Conservation (phyloP, 2,888 invertebrate species). For the Ophioninae sp. region DNA sequence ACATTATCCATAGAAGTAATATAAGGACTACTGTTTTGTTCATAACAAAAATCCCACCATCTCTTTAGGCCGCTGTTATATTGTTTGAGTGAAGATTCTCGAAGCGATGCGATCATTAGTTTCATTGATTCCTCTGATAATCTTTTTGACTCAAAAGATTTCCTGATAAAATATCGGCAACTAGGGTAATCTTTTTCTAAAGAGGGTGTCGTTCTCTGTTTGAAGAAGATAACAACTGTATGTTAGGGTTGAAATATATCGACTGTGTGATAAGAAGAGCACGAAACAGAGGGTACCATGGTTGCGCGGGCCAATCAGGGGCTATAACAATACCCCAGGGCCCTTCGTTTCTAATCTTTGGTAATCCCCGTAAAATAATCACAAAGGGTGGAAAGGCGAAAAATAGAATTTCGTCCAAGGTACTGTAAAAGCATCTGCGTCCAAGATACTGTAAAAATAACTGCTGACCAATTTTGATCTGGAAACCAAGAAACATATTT, state of each 20-base stretch:
- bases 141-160: conserved; percentile 26
- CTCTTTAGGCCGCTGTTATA: conserved; percentile 32
- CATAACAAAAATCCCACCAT: no score
- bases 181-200: conserved; percentile 59
- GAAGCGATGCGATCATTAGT: conserved; percentile 20
- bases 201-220: conserved; percentile 47
- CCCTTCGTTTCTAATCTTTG: conserved; percentile 26
- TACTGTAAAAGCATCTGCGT: no score
- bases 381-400: conserved; percentile 11
- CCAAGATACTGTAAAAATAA: conserved; percentile 9
- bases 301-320: no score
- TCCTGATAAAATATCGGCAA: conserved; percentile 54
- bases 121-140: conserved; percentile 29
- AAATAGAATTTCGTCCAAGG: not conserved
- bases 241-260: no score
- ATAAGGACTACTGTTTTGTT: no score
- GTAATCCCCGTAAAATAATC: no score
- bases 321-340: conserved; percentile 19
- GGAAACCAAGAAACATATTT: conserved; percentile 13
- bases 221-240: conserved; percentile 36
- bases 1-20: no score
- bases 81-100: conserved; percentile 40
- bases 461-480: conserved; percentile 1
- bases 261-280: no score
- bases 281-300: no score